These are phyloP conservation scores for Magallana nippona DNA, from an alignment of 2,888 invertebrate species.

Conservation along the genomic window DNA sequence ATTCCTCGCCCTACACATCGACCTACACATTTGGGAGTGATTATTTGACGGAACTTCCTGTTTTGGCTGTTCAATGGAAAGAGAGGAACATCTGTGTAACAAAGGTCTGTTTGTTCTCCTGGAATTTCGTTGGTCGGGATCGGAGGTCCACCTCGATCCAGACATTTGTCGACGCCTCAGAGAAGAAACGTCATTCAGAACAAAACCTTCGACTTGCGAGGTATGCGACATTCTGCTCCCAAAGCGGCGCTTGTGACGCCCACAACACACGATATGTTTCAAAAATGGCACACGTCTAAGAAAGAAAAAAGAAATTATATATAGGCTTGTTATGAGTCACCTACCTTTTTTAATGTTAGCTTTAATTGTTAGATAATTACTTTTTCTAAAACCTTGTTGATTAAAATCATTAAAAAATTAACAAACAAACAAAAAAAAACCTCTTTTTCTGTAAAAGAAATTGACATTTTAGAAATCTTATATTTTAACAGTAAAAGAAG, in stretches of 20 bases:
- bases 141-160: neutral
- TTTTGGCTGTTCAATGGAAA: neutral
- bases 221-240: constrained; percentile 13
- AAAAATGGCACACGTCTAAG: constrained; percentile 11
- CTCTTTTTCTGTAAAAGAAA: no score
- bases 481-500: no score
- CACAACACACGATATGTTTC: constrained; percentile 20
- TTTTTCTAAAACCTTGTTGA: no score
- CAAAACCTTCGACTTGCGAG: neutral
- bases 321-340: neutral
- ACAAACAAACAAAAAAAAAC: no score
- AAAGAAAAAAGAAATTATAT: neutral
- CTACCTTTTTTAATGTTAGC: no score
- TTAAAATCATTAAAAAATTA: no score
- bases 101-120: neutral
- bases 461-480: no score
- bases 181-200: constrained; percentile 17
- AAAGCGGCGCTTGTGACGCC: neutral
- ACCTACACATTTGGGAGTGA: neutral
- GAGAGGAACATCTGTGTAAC: neutral
- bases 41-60: neutral
- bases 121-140: neutral
- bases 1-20: neutral
- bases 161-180: constrained; percentile 16
- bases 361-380: no score